Conservation (phyloP, 2,797 vertebrate species). For the Lithobates pipiens region DNA sequence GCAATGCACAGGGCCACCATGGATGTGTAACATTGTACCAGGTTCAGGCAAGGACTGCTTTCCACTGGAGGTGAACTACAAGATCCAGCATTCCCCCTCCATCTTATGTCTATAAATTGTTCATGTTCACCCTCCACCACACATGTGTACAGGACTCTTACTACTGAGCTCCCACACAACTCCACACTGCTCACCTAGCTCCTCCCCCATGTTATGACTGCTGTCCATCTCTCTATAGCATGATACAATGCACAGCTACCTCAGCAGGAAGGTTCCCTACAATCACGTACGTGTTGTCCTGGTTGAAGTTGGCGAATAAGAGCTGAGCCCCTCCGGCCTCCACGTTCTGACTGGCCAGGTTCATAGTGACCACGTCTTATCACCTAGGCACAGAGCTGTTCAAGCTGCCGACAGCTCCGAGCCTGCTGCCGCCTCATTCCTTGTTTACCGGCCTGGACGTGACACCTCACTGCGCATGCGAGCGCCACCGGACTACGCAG, state of each 20-base stretch:
- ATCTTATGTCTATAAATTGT: no score
- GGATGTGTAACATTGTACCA: no score
- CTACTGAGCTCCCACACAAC: no score
- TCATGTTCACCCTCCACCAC: no score
- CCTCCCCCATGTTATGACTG: no score
- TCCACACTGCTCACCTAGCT: no score
- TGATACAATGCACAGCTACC: neutral
- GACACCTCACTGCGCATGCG: slow-evolving; percentile 68
- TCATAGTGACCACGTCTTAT: slow-evolving; percentile 83
- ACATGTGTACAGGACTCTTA: no score
- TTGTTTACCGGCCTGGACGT: slow-evolving; percentile 65
- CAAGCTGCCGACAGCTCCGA: slow-evolving; percentile 58
- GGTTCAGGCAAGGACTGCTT: no score
- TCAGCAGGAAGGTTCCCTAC: slow-evolving; percentile 21
- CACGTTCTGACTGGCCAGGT: slow-evolving; percentile 94
- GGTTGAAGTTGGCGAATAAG: slow-evolving; percentile 99
- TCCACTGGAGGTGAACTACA: neutral
- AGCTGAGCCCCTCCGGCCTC: slow-evolving; percentile 95
- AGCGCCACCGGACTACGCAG: slow-evolving; percentile 6
- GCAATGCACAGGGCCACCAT: no score
- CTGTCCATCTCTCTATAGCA: neutral
- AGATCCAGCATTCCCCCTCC: neutral
- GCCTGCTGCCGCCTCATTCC: slow-evolving; percentile 70
- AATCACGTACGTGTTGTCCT: slow-evolving; percentile 96
- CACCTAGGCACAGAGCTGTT: slow-evolving; percentile 57